Evolutionary conservation across 2,888 invertebrate genomes (phyloP), one percentile per base, ranked within the genome.

Genomic region (Microplitis deprimator): DNA sequence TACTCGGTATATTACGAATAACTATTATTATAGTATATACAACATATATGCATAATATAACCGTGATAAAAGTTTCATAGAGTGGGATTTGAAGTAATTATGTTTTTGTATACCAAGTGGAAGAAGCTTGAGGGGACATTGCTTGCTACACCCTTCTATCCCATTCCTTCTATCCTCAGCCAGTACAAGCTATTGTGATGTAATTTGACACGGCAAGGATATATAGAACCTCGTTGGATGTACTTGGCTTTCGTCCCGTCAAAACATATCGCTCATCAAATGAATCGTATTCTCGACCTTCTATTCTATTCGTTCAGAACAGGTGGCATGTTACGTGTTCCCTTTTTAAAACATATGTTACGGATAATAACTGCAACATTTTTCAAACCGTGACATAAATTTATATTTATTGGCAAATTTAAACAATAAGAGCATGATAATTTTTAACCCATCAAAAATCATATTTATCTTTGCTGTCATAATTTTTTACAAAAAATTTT

Each of bases 51-150:
- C 8, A 13, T 50, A 50, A 50, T 50, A 50, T 50, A 8, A 50
- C 77, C 77, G 81, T 80, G 83, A 86, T 87, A 81, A 87, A 87
- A 86, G 80, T 86, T 87, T 87, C 84, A 87, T 86, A 82, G 85
- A 86, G 86, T 87, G 84, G 85, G 85, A 86, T 87, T 87, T 86
- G 83, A 79, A 85, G 86, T 87, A 87, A 87, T 87, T 87, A 87
- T 85, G 83, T 86, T 87, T 67, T 85, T 83, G 84, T 85, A 81
- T 84, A 78, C 77, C 80, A 74, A 77, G 79, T 41, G 16, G 38
- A 73, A 65, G 39, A 62, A 72, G 62, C 71, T 72, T 68, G 72
- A 41, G 70, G 38, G 50, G 65, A 59, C 29, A 64, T 50, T 50
- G 41, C 7, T 61, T 68, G 6, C 50, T 59, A 68, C 39, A 20